Base-by-base conservation (phyloP, 2,888 invertebrate species). In the Ceriagrion tenellum region DNA sequence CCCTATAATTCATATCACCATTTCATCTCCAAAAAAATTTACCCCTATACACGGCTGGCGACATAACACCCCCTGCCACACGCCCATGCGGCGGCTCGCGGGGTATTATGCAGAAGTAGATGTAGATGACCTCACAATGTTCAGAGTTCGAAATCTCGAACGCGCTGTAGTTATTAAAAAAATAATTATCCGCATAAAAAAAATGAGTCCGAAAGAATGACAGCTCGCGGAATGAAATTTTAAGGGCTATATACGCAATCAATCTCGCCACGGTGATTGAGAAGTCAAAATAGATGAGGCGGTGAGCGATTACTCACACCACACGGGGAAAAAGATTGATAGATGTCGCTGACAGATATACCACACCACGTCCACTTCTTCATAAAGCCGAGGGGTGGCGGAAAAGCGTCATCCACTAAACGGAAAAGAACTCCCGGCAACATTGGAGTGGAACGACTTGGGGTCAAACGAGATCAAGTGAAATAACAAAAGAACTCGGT, bases 401-500 rank as follows among this genome's bases (percentile, higher is more conserved):
- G 81, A 81, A 81, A 18, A 26, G 81, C 35, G 81, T 16, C 20
- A 59, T 30, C 18, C 16, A 35, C 35, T 23, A 35, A 26, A 81
- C 16, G 69, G n/a, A 26, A 12, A 69, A 69, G 69, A 69, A 69
- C 69, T 81, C 35, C 35, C 18, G 81, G 12, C 81, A 81, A 81
- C 81, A 81, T 74, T 59, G 59, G 88, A 95, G 55, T 59, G 56
- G 26, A 30, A 69, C 55, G 55, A 95, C 88, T 88, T 13, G n/a
- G 69, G 56, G 88, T 95, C 55, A 59, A 40, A 40, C 47, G 69
- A 26, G 35, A 95, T 47, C 13, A 55, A 55, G 81, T 69, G 90
- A 89, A 95, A 95, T 91, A 91, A 95, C 55, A 91, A 91, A 81
- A 81, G 13, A 30, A 16, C 81, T 81, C 81, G 16, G 16, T 4